These are phyloP conservation scores for Tanaodytes sp. DNA, from an alignment of 2,888 invertebrate genomes.

Conservation along the genomic window DNA sequence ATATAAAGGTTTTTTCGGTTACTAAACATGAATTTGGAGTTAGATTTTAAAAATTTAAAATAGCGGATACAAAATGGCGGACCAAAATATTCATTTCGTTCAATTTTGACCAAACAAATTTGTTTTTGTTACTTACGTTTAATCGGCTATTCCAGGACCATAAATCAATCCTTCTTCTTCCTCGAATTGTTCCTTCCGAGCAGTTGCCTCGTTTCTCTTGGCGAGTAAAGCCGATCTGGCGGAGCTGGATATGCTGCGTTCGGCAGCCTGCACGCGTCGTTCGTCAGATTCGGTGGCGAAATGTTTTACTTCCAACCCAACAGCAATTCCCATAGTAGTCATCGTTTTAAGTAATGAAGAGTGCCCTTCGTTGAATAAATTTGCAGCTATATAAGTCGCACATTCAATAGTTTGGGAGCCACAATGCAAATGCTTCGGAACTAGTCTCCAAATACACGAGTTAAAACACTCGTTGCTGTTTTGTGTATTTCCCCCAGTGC, in stretches of 20 bases:
- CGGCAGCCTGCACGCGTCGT: slow-evolving; percentile 5
- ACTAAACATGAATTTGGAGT: no score
- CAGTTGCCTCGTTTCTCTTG: not conserved
- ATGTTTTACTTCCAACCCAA: not conserved
- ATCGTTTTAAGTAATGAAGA: slow-evolving; percentile 4
- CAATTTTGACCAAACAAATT: no score
- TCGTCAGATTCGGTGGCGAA: slow-evolving; percentile 1
- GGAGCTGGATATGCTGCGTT: slow-evolving; percentile 9
- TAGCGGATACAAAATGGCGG: no score
- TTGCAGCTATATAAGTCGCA: slow-evolving; percentile 12
- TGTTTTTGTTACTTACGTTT: slow-evolving; percentile 8
- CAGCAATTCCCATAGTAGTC: slow-evolving; percentile 5
- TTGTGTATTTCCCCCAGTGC: no score
- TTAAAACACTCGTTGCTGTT: not conserved
- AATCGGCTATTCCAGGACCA: slow-evolving; percentile 10
- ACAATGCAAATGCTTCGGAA: slow-evolving; percentile 2
- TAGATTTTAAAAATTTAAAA: no score
- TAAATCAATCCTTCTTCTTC: slow-evolving; percentile 6
- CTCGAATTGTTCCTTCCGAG: slow-evolving; percentile 4
- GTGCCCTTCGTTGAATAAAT: slow-evolving; percentile 7
- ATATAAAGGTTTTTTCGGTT: no score
- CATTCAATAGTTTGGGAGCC: slow-evolving; percentile 8
- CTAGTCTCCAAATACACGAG: no score
- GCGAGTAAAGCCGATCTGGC: not conserved
- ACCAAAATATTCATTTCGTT: no score